A percentile compares a stretch with the other conserved stretches of the same genome.
Conservation (phyloP, 2,113 vertebrate genomes). For the Petrocephalus zakoni region DNA sequence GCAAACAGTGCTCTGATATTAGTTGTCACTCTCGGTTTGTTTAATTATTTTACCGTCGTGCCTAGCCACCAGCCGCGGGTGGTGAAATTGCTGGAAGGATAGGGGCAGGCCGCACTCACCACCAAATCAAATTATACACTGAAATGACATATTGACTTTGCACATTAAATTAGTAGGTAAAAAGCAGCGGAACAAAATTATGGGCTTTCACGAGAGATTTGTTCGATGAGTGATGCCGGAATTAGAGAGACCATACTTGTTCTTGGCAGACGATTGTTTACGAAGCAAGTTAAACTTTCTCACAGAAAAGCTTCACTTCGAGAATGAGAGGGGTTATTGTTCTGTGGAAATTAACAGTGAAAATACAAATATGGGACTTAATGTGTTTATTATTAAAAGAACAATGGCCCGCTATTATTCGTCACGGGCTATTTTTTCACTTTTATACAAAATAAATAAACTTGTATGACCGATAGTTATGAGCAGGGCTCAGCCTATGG, state of each 20-base stretch:
- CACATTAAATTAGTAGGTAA: constrained; percentile 48
- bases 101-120: constrained; percentile 24
- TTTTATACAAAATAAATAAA: neutral
- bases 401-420: neutral
- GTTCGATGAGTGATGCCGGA: constrained; percentile 39
- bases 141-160: constrained; percentile 48
- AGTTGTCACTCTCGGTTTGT: constrained; percentile 28
- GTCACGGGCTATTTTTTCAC: neutral
- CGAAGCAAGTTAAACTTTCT: constrained; percentile 35
- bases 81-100: constrained; percentile 11
- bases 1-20: constrained; percentile 44
- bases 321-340: constrained; percentile 13
- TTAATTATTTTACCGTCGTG: constrained; percentile 26
- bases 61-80: constrained; percentile 12
- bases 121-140: constrained; percentile 43
- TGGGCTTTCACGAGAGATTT: constrained; percentile 29
- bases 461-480: neutral
- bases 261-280: constrained; percentile 33
- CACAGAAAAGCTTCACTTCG: neutral
- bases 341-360: constrained; percentile 1
- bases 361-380: neutral
- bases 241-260: constrained; percentile 32
- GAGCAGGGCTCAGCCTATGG: neutral
- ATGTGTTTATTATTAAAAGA: constrained; percentile 6
- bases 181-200: constrained; percentile 41